Conservation (phyloP, 2,888 invertebrate genomes). For the Gortyna flavago region DNA sequence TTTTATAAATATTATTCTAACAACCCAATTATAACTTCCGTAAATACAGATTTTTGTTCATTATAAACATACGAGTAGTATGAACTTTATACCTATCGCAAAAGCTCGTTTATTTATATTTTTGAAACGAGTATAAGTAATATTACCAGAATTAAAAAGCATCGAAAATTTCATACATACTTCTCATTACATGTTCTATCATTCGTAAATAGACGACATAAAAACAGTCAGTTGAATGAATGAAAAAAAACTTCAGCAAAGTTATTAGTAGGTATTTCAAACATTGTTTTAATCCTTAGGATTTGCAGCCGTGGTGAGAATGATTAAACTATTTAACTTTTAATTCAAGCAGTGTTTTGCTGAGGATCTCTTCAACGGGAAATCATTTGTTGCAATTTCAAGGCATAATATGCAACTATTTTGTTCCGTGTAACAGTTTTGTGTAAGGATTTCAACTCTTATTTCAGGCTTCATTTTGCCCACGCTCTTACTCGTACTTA, state of each 20-base stretch:
- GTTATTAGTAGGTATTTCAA: neutral
- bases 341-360: constrained; percentile 24
- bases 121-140: neutral
- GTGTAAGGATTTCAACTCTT: constrained; percentile 6
- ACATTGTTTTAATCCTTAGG: constrained; percentile 7
- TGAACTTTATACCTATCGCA: neutral
- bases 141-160: neutral
- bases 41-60: neutral
- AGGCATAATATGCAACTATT: constrained; percentile 23
- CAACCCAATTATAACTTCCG: neutral
- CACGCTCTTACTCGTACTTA: neutral
- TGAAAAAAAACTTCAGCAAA: neutral
- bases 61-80: neutral
- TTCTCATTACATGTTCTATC: neutral
- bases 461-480: constrained; percentile 5
- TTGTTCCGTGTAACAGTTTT: constrained; percentile 13
- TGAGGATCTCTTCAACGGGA: constrained; percentile 5
- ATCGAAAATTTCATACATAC: neutral
- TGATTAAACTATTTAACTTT: constrained; percentile 27
- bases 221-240: neutral
- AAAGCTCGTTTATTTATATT: neutral
- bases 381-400: constrained; percentile 35
- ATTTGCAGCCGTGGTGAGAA: constrained; percentile 2
- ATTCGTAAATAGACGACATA: neutral
- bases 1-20: no score